Conservation (phyloP, 1,140 invertebrate species). For the Cheumatopsyche charites region DNA sequence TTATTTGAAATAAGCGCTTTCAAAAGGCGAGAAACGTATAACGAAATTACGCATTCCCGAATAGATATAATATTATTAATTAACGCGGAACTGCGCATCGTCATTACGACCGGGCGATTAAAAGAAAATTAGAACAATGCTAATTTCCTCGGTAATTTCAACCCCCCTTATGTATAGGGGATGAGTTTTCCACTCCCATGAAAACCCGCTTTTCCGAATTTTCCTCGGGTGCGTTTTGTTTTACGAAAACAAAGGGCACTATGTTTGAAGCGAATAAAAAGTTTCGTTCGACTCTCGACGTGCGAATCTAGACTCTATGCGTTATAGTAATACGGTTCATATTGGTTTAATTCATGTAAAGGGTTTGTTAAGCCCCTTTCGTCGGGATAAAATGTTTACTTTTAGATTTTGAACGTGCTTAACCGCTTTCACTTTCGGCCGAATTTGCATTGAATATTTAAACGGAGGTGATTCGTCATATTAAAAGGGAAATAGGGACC, state of each 20-base stretch:
- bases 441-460: slow-evolving; percentile 42
- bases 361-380: neutral
- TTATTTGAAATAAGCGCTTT: neutral
- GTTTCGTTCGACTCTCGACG: neutral
- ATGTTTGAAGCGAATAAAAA: slow-evolving; percentile 32
- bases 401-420: slow-evolving; percentile 41
- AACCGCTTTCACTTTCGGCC: slow-evolving; percentile 35
- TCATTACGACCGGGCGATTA: slow-evolving; percentile 39
- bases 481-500: slow-evolving; percentile 14
- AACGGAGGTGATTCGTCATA: slow-evolving; percentile 39
- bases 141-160: slow-evolving; percentile 46
- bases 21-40: neutral
- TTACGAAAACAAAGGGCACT: slow-evolving; percentile 42
- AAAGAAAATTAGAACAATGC: slow-evolving; percentile 46
- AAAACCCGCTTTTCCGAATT: neutral
- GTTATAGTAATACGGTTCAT: neutral
- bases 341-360: no score
- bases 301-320: slow-evolving; percentile 2
- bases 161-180: neutral
- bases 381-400: slow-evolving; percentile 40
- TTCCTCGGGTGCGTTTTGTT: slow-evolving; percentile 37
- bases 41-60: neutral
- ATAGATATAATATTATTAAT: slow-evolving; percentile 17
- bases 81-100: slow-evolving; percentile 33
- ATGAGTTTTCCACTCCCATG: neutral